phyloP scores from a whole-genome alignment of 2,888 invertebrate species.

The Drosophila formosana region DNA sequence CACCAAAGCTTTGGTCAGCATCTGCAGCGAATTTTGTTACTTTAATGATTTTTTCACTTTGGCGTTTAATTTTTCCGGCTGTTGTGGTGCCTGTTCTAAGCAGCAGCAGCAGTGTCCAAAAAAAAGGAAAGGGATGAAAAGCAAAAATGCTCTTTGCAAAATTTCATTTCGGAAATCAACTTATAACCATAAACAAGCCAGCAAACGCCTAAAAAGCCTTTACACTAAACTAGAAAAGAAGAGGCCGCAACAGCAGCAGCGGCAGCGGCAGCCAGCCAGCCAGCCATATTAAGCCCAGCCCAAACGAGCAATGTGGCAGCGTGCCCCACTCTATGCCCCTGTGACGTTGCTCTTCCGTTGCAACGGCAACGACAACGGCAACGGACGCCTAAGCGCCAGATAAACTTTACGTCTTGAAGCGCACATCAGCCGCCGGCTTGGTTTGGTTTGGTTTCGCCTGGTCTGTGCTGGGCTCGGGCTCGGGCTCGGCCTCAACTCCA shows the following conservation, averaged over 20 bases:
- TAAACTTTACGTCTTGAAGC: conserved; percentile 74
- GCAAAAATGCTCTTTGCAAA: conserved; percentile 58
- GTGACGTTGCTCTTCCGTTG: conserved; percentile 48
- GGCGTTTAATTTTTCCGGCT: conserved; percentile 24
- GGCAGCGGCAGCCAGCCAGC: background rate
- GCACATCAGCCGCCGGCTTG: conserved; percentile 42
- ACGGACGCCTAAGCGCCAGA: conserved; percentile 63
- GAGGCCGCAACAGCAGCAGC: background rate
- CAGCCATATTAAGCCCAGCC: conserved; percentile 4
- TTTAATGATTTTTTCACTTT: conserved; percentile 44
- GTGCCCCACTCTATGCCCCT: conserved; percentile 2
- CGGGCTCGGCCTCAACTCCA: conserved; percentile 50
- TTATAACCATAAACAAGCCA: conserved; percentile 77
- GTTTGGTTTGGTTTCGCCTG: conserved; percentile 18
- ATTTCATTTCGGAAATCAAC: conserved; percentile 75
- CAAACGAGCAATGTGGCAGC: conserved; percentile 8
- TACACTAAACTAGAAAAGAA: conserved; percentile 35
- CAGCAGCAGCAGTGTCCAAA: background rate
- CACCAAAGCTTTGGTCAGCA: background rate
- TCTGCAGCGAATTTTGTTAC: conserved; percentile 21
- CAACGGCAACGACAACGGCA: conserved; percentile 23
- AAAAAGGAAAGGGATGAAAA: conserved; percentile 20
- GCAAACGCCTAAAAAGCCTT: conserved; percentile 61
- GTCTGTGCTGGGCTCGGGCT: conserved; percentile 8
- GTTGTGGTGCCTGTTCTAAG: conserved; percentile 10